A percentile compares a stretch with the other conserved stretches of the same genome.
These are phyloP conservation scores for Amblyjoppa proteus DNA, from an alignment of 2,888 invertebrate genomes.

Conservation along the genomic window DNA sequence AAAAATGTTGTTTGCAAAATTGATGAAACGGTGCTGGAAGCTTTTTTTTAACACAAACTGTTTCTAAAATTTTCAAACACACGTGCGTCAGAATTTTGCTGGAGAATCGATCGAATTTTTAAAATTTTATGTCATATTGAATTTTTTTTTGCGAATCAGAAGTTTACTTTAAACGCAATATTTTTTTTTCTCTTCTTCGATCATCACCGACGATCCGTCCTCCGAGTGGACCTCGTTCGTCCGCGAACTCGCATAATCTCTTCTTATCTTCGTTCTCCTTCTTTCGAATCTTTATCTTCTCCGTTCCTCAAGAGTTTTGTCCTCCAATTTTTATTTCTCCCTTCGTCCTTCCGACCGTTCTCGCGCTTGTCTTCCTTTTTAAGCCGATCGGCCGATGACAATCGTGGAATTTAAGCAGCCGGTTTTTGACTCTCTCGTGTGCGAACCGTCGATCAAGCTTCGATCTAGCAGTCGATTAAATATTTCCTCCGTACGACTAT, in stretches of 20 bases:
- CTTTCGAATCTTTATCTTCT: background rate
- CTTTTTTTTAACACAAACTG: no score
- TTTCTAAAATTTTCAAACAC: no score
- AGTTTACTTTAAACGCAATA: no score
- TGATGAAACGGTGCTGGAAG: no score
- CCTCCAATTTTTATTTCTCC: background rate
- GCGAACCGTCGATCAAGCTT: background rate
- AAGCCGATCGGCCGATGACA: background rate
- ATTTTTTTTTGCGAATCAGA: no score
- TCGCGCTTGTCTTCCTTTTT: conserved; percentile 2
- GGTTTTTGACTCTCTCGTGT: background rate
- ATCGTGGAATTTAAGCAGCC: background rate
- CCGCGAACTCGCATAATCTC: conserved; percentile 54
- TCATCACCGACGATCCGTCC: conserved; percentile 59
- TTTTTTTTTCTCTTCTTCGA: background rate
- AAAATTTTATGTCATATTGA: no score
- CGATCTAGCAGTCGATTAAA: no score
- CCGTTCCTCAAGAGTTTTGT: background rate
- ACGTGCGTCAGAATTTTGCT: no score
- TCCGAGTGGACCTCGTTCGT: conserved; percentile 45
- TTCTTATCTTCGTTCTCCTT: background rate
- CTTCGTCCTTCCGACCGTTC: background rate
- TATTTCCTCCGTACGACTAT: no score
- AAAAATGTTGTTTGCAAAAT: no score
- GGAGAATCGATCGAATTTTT: no score